Conservation (phyloP, 2,888 invertebrate species). For the Bimastos eiseni region DNA sequence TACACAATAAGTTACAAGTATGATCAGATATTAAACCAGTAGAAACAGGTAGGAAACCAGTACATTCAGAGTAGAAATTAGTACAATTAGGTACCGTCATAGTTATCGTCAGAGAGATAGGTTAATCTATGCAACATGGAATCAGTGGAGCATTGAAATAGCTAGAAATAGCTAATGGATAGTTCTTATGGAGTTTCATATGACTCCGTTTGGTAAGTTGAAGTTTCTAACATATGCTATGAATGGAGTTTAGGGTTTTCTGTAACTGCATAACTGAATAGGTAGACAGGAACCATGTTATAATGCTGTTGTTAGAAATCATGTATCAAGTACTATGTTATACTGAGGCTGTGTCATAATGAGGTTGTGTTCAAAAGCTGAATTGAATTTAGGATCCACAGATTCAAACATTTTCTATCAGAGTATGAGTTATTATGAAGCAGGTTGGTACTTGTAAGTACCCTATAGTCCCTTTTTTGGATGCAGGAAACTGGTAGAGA, state of each 20-base stretch:
- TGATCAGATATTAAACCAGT: background rate
- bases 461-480: too few relatives aligned
- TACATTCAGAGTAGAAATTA: too few relatives aligned
- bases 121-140: background rate
- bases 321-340: background rate
- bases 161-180: background rate
- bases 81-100: background rate
- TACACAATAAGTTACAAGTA: too few relatives aligned
- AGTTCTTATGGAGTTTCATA: background rate
- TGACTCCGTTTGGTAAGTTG: background rate
- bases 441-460: background rate
- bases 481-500: too few relatives aligned
- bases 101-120: background rate
- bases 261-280: background rate
- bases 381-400: constrained; percentile 2
- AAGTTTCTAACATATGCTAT: background rate
- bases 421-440: background rate
- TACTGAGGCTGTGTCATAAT: background rate
- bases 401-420: background rate
- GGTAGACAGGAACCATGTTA: background rate
- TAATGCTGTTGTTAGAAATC: background rate
- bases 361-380: background rate
- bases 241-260: background rate
- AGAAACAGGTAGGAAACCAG: too few relatives aligned
- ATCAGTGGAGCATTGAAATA: background rate